Evolutionary conservation across 2,797 vertebrate genomes (phyloP).

Genomic region (Manis pentadactyla): DNA sequence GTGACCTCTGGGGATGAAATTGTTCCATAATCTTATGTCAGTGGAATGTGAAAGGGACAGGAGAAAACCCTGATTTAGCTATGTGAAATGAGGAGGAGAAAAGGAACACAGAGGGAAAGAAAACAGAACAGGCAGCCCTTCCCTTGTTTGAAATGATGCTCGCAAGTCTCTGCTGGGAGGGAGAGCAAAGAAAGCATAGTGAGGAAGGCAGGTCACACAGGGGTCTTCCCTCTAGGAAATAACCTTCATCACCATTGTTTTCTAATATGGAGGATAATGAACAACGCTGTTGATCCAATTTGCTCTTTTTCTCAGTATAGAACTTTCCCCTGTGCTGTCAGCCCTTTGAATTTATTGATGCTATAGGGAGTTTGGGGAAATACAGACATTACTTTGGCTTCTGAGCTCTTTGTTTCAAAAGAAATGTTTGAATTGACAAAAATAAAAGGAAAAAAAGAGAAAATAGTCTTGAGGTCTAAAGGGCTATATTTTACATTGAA

Average conservation of each 20-base stretch:
- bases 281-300: constrained; percentile 74
- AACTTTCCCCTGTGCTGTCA: constrained; percentile 69
- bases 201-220: constrained; percentile 68
- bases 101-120: background rate
- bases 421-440: constrained; percentile 72
- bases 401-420: constrained; percentile 74
- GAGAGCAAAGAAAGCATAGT: background rate
- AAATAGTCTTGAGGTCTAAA: constrained; percentile 63
- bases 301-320: constrained; percentile 68
- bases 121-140: background rate
- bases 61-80: background rate
- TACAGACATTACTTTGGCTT: constrained; percentile 73
- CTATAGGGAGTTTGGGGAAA: constrained; percentile 71
- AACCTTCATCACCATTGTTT: constrained; percentile 52
- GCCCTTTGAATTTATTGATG: constrained; percentile 73
- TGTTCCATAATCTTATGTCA: background rate
- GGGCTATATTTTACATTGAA: constrained; percentile 65
- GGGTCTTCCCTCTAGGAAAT: constrained; percentile 76
- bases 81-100: background rate
- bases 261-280: constrained; percentile 78
- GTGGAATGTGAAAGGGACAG: background rate
- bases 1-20: background rate
- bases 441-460: constrained; percentile 5
- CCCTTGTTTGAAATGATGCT: background rate
- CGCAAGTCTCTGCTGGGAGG: background rate